Evolutionary conservation across 2,113 vertebrate species (phyloP).

Genomic region (Telmatochromis brichardi): DNA sequence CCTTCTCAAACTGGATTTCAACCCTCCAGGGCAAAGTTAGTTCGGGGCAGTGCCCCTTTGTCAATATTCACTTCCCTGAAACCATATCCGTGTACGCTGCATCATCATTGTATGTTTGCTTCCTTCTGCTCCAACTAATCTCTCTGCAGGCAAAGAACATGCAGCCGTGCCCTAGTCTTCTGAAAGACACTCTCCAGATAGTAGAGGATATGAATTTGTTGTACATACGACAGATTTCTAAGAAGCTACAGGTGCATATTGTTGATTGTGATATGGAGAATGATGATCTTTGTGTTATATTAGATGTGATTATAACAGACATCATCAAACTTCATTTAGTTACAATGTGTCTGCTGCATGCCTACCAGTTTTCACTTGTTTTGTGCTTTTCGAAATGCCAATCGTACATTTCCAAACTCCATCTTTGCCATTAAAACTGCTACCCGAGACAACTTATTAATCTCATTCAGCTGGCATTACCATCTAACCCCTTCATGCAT

Average conservation of each 20-base stretch:
- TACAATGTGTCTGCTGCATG: background rate
- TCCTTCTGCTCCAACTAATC: background rate
- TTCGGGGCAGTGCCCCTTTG: background rate
- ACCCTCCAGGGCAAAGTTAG: background rate
- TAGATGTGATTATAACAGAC: background rate
- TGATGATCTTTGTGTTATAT: background rate
- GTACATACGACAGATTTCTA: slow-evolving; percentile 50
- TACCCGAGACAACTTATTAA: background rate
- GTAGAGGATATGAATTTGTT: slow-evolving; percentile 48
- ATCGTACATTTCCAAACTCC: background rate
- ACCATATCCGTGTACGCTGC: background rate
- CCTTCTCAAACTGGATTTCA: background rate
- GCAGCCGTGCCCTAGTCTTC: slow-evolving; percentile 18
- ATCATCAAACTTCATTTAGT: background rate
- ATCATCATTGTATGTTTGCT: background rate
- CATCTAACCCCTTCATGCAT: background rate
- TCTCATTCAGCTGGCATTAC: background rate
- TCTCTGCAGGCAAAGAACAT: slow-evolving; percentile 24
- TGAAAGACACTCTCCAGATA: slow-evolving; percentile 40
- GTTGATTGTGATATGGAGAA: background rate
- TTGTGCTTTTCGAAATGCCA: background rate
- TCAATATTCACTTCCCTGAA: background rate
- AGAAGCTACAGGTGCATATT: slow-evolving; percentile 44
- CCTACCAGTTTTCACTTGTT: background rate
- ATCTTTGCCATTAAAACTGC: background rate